Evolutionary conservation across 2,113 vertebrate species (phyloP).

Genomic region (Apus apus): DNA sequence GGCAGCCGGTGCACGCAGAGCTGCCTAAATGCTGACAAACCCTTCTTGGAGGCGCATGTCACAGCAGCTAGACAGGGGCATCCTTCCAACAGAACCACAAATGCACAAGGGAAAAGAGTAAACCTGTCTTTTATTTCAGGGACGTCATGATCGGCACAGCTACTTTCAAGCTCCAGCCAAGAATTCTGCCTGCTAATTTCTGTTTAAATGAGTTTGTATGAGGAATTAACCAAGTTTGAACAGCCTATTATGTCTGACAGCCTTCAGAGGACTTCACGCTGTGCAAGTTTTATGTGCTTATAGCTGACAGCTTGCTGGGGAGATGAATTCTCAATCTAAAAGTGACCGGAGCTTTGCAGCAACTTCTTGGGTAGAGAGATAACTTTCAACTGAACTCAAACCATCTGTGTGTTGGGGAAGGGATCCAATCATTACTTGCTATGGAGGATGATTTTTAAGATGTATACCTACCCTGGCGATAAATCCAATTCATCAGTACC

Average conservation of each 20-base stretch:
- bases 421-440: slow-evolving; percentile 59
- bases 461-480: slow-evolving; percentile 67
- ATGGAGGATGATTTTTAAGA: slow-evolving; percentile 79
- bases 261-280: slow-evolving; percentile 35
- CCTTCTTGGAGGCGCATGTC: slow-evolving; percentile 40
- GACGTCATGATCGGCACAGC: background rate
- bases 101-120: background rate
- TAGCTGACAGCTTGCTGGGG: slow-evolving; percentile 27
- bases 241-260: slow-evolving; percentile 36
- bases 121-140: slow-evolving; percentile 30
- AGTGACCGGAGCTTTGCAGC: background rate
- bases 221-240: slow-evolving; percentile 54
- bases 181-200: background rate
- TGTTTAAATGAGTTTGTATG: background rate
- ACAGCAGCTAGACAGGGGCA: slow-evolving; percentile 11
- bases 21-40: slow-evolving; percentile 40
- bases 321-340: slow-evolving; percentile 34
- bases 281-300: background rate
- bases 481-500: slow-evolving; percentile 69
- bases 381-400: slow-evolving; percentile 64
- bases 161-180: background rate
- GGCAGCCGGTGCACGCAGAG: background rate
- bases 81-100: slow-evolving; percentile 33
- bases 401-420: background rate
- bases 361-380: slow-evolving; percentile 29